Evolutionary conservation across 2,797 vertebrate species (phyloP), one percentile per base, ranked within the genome.

Genomic region (Sebastiscus tertius): DNA sequence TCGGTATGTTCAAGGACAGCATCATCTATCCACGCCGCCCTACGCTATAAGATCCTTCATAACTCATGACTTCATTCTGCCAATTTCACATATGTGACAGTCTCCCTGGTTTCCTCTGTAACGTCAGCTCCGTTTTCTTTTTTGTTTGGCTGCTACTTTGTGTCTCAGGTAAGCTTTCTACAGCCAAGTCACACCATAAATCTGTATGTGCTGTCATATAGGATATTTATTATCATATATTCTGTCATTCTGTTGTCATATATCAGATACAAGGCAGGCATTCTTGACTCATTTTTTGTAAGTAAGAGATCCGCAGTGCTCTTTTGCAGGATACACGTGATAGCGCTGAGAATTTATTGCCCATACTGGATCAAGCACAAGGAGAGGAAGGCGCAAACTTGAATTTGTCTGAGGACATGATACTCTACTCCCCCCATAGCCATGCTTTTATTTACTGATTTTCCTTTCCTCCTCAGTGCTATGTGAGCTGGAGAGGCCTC

Each of bases 1-100:
- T 36, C 4, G 1, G 59, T 80, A 75, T 75, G 74, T 84, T 71
- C 88, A 92, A 92, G 89, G 88, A 88, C 87, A 79, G 60, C 18
- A 22, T 62, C 66, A 76, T 74, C 56, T 27, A 64, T 79, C 68
- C 54, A 61, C 8, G 61, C 66, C 2, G n/a, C 16, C 60, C 16
- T 27, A 8, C 3, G 2, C 66, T n/a, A 3, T 72, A 67, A 11
- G 54, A 84, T 77, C 65, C 59, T 54, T 77, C 77, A 56, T 70
- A 54, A 62, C 80, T 85, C 83, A 56, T 70, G 56, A 62, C 80
- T 82, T 33, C 33, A 66, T 81, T 91, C 80, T 62, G 65, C 72
- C 29, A 71, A 22, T 82, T 86, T 83, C 79, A 64, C 16, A 27
- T 65, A 7, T 69, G 79, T 59, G 65, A 18, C 54, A 69, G 61